These are phyloP conservation scores for Arenaria interpres DNA, from an alignment of 2,113 vertebrate species.

Conservation along the genomic window DNA sequence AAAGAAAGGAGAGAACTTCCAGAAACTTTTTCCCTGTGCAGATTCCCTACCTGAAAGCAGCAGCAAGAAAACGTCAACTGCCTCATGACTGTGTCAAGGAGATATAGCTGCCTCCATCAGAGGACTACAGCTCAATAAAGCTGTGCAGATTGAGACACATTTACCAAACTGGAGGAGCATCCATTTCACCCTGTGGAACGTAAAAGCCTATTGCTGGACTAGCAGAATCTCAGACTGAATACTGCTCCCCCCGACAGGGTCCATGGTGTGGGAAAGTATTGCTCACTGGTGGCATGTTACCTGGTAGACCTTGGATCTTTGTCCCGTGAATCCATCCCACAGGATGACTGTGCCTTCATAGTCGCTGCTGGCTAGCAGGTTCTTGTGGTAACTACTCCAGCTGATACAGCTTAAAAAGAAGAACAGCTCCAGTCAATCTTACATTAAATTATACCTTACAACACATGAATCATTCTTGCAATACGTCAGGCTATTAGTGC, in stretches of 20 bases:
- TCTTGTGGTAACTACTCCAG: slow-evolving; percentile 99
- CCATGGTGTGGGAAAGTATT: background rate
- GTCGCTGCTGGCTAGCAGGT: slow-evolving; percentile 97
- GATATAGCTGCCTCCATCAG: background rate
- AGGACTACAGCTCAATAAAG: background rate
- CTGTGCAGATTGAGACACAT: accelerated
- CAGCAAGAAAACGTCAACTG: background rate
- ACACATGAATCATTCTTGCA: background rate
- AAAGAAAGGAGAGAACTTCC: background rate
- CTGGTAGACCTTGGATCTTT: slow-evolving; percentile 98
- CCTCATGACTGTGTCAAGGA: background rate
- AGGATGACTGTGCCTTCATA: slow-evolving; percentile 98
- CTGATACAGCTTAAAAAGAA: slow-evolving; percentile 93
- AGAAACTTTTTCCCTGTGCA: background rate
- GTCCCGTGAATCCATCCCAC: slow-evolving; percentile 98
- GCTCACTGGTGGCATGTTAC: slow-evolving; percentile 64
- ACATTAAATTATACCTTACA: background rate
- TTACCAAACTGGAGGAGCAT: background rate
- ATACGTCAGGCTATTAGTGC: background rate
- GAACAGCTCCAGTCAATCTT: background rate
- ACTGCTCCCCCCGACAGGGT: background rate
- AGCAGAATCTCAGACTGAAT: background rate
- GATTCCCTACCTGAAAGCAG: background rate
- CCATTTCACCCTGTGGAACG: accelerated
- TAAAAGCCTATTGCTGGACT: background rate